Percentiles rank a stretch among this genome's conserved stretches.
Evolutionary conservation across 2,888 invertebrate genomes (phyloP).

Genomic region (Mythimna albipuncta): DNA sequence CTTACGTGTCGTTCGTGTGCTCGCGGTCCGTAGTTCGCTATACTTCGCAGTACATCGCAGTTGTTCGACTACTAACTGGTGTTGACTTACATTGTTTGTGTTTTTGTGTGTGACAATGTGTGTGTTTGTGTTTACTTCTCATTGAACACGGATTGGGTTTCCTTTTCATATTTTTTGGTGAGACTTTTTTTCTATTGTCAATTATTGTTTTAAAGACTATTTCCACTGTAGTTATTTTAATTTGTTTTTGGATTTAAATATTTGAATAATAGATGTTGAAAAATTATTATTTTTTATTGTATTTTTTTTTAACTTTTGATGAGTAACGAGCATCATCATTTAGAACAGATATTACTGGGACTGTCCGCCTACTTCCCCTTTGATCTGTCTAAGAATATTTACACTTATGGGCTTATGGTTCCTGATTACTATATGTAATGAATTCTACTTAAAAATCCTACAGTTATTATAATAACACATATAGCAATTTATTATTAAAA

Average conservation of each 20-base stretch:
- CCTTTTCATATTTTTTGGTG: constrained; percentile 55
- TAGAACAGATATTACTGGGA: not conserved
- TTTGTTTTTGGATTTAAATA: not conserved
- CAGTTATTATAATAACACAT: not conserved
- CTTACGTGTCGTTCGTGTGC: constrained; percentile 15
- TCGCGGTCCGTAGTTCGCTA: constrained; percentile 19
- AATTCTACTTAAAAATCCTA: not conserved
- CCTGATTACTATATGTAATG: constrained; percentile 3
- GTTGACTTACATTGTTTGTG: constrained; percentile 57
- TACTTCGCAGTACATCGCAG: constrained; percentile 23
- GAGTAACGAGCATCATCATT: not conserved
- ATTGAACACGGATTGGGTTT: constrained; percentile 62
- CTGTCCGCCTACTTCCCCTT: not conserved
- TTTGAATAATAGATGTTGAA: not conserved
- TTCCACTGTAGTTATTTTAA: not conserved
- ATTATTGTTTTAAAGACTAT: not conserved
- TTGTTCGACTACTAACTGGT: constrained; percentile 34
- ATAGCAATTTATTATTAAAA: constrained; percentile 17
- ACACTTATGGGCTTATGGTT: not conserved
- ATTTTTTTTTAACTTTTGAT: not conserved
- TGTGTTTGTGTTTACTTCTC: constrained; percentile 56
- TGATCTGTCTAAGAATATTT: not conserved
- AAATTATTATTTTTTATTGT: not conserved
- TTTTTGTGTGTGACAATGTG: constrained; percentile 66
- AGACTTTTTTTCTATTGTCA: constrained; percentile 41